These are phyloP conservation scores for Drosophila lowei DNA, from an alignment of 1,140 invertebrate genomes.

Conservation along the genomic window DNA sequence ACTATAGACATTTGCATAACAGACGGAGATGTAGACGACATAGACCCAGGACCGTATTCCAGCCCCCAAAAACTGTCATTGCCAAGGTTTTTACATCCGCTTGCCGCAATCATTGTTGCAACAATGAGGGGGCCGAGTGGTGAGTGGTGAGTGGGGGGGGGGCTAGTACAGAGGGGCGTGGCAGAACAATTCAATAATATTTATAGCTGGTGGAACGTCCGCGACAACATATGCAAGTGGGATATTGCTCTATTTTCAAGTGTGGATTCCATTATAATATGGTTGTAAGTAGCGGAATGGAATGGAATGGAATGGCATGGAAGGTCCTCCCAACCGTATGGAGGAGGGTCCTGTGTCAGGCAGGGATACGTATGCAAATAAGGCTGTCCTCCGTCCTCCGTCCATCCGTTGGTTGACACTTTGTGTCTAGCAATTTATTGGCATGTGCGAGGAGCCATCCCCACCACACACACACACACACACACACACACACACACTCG, in stretches of 20 bases:
- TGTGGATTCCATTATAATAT: constrained; percentile 63
- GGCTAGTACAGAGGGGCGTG: constrained; percentile 7
- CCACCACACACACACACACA: constrained; percentile 9
- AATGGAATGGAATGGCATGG: not conserved
- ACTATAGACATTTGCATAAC: constrained; percentile 68
- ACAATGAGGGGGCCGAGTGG: constrained; percentile 7
- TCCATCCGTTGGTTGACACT: constrained; percentile 38
- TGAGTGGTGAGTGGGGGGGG: too few relatives aligned
- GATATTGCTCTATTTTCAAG: constrained; percentile 79
- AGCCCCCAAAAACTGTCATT: constrained; percentile 67
- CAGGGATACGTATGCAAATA: constrained; percentile 48
- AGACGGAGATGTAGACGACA: constrained; percentile 49
- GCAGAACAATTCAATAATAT: constrained; percentile 68
- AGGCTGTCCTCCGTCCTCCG: constrained; percentile 15
- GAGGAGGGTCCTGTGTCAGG: constrained; percentile 3
- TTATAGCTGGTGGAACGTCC: constrained; percentile 75
- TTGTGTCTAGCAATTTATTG: constrained; percentile 72
- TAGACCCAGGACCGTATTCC: constrained; percentile 25
- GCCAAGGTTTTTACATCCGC: constrained; percentile 79
- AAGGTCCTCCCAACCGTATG: too few relatives aligned
- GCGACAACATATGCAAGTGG: constrained; percentile 78
- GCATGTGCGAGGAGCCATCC: too few relatives aligned
- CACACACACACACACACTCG: not conserved
- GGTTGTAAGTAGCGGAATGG: constrained; percentile 41
- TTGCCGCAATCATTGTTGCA: constrained; percentile 71